Evolutionary conservation across 2,888 invertebrate species (phyloP).

Genomic region (Trissolcus japonicus): DNA sequence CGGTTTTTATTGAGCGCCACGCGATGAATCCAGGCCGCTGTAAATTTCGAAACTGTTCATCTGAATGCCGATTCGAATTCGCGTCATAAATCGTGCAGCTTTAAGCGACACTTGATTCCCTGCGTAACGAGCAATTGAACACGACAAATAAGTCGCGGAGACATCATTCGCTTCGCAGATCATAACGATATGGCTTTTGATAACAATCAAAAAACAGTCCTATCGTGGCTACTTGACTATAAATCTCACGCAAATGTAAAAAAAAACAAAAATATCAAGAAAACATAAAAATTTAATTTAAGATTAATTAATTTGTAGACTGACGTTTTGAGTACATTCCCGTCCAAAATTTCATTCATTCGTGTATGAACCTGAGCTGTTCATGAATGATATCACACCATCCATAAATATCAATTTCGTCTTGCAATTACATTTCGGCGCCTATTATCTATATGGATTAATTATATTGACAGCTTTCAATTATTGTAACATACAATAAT

Average conservation of each 20-base stretch:
- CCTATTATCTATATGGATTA: too few relatives aligned
- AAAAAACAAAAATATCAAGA: too few relatives aligned
- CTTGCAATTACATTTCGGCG: too few relatives aligned
- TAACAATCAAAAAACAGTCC: conserved; percentile 27
- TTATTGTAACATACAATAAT: too few relatives aligned
- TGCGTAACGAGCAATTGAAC: conserved; percentile 33
- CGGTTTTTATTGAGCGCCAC: conserved; percentile 14
- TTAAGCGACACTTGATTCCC: conserved; percentile 24
- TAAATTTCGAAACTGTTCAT: conserved; percentile 35
- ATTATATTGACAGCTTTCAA: too few relatives aligned
- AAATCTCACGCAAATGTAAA: background rate
- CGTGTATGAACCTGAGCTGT: too few relatives aligned
- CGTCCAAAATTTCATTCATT: too few relatives aligned
- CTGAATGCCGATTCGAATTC: conserved; percentile 25
- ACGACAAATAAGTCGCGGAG: conserved; percentile 40
- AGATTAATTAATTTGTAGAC: too few relatives aligned
- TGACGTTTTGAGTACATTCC: too few relatives aligned
- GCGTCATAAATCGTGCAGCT: conserved; percentile 26
- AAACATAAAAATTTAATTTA: too few relatives aligned
- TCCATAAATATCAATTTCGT: too few relatives aligned
- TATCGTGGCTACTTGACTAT: background rate
- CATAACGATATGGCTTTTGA: conserved; percentile 32
- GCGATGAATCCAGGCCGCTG: conserved; percentile 21
- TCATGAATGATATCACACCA: too few relatives aligned
- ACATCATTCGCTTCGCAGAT: conserved; percentile 29